A percentile compares a stretch with the other conserved stretches of the same genome.
Evolutionary conservation across 2,888 invertebrate species (phyloP).

Genomic region (Drosophila parthenogenetica): DNA sequence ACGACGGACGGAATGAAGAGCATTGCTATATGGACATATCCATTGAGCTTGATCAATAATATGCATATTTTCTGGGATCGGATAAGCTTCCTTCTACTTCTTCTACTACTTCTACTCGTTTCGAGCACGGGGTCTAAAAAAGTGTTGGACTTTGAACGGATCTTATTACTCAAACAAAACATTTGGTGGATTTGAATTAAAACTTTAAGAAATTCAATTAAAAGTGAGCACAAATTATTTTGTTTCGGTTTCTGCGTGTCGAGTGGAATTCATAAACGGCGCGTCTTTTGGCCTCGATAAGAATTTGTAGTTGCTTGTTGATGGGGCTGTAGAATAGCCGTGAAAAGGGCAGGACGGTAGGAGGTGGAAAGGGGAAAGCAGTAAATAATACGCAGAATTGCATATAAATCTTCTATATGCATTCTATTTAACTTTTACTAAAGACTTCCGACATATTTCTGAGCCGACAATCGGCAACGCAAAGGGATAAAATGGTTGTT

Average conservation of each 20-base stretch:
- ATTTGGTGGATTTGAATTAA: no score
- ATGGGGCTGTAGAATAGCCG: neutral
- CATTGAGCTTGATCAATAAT: no score
- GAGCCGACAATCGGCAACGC: constrained; percentile 38
- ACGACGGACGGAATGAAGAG: no score
- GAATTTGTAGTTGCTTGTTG: neutral
- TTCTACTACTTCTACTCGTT: no score
- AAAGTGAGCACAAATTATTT: no score
- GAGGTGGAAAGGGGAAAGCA: constrained; percentile 19
- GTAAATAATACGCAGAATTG: constrained; percentile 65
- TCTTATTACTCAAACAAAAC: no score
- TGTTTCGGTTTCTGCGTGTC: neutral
- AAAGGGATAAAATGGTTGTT: no score
- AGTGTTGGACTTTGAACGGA: no score
- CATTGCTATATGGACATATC: no score
- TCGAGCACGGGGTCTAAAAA: no score
- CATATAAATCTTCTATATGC: constrained; percentile 75
- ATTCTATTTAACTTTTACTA: constrained; percentile 79
- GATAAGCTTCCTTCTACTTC: no score
- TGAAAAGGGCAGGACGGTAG: neutral
- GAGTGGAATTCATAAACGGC: constrained; percentile 22
- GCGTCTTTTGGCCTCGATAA: constrained; percentile 4
- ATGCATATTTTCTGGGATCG: no score
- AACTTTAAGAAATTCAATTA: neutral
- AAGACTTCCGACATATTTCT: constrained; percentile 77